Conservation (phyloP, 2,888 invertebrate species). For the Sinelater perroti region DNA sequence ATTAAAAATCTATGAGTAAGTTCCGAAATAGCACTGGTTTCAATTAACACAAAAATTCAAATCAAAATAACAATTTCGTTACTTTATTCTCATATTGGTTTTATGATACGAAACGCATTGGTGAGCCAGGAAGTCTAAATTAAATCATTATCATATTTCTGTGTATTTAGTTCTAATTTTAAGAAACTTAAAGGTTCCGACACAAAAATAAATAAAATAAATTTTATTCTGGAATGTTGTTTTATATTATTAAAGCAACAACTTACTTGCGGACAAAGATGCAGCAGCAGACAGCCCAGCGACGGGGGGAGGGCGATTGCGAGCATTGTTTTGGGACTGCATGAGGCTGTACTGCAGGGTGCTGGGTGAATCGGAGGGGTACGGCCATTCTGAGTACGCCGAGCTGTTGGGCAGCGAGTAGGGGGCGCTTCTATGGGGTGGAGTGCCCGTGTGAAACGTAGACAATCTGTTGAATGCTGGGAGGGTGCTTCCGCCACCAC, state of each 20-base stretch:
- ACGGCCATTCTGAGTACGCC: constrained; percentile 49
- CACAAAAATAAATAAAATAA: too few species aligned
- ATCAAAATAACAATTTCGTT: too few species aligned
- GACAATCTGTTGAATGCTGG: constrained; percentile 56
- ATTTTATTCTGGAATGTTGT: too few species aligned
- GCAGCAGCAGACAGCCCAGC: constrained; percentile 72
- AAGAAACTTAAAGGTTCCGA: too few species aligned
- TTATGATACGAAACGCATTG: too few species aligned
- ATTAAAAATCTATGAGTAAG: too few species aligned
- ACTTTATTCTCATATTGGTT: too few species aligned
- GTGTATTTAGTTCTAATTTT: too few species aligned
- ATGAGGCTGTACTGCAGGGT: constrained; percentile 42
- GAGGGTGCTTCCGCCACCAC: constrained; percentile 43
- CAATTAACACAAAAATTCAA: too few species aligned
- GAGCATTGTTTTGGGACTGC: constrained; percentile 45
- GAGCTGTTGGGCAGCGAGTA: constrained; percentile 46
- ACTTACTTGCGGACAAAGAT: constrained; percentile 78
- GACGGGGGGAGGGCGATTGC: constrained; percentile 55
- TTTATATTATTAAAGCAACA: neutral
- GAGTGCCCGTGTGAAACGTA: constrained; percentile 47
- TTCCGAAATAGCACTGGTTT: too few species aligned
- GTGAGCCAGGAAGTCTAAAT: too few species aligned
- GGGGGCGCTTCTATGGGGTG: constrained; percentile 43
- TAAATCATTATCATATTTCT: too few species aligned
- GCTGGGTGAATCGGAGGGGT: constrained; percentile 37